Evolutionary conservation across 2,113 vertebrate species (phyloP), one percentile per base, ranked within the genome.

Genomic region (Heterotilapia buettikoferi): DNA sequence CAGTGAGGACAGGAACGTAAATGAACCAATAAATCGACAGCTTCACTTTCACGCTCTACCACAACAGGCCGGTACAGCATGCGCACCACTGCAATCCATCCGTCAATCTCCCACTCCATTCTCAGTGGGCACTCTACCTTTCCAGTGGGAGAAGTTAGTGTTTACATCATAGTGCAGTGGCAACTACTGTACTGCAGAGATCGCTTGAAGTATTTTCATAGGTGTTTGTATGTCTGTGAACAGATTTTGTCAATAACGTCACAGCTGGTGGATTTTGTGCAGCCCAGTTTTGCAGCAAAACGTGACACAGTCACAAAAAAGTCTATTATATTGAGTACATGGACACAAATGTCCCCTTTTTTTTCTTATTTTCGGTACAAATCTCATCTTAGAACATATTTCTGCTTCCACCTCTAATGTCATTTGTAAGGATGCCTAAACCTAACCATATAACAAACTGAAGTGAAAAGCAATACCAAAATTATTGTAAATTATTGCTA

Each of bases 211-310:
- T 71, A 40, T 71, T 71, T 40, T 71, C n/a, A 16, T 21, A 6
- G 7, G 3, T 0, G 11, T 21, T 5, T 66, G 61, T 7, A 7
- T 66, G 61, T 68, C n/a, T 68, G n/a, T 40, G 36, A 40, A 2
- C 19, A 68, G 61, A 68, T 40, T 40, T 40, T 6, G 66, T 43
- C 7, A 68, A 68, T 68, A 68, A 68, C 7, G 7, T 40, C 36
- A 16, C 66, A 68, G 63, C 63, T 40, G 36, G 36, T 21, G 63
- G n/a, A 40, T 38, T 40, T 21, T 14, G 36, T 40, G 19, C 33
- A 5, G 4, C 61, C 0, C 33, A 2, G 33, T n/a, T 66, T 66
- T n/a, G 19, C 61, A 68, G 11, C 36, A 68, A 40, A 68, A 43
- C 3, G 1, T 24, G 38, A 43, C 36, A 13, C 63, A 6, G 63